Conservation (phyloP, 2,888 invertebrate genomes). For the Dasysyrphus tricinctus region DNA sequence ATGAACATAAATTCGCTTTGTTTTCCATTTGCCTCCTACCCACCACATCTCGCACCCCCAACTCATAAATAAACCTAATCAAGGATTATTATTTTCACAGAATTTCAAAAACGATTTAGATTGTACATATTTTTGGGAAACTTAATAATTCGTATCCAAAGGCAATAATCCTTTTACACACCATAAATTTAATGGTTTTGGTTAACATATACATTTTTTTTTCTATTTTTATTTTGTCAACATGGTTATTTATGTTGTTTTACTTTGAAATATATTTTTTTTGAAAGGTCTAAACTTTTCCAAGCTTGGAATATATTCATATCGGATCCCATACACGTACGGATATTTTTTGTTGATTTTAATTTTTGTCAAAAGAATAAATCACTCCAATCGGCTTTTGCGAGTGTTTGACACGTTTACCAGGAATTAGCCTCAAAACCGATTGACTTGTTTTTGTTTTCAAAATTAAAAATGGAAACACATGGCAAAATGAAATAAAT, state of each 20-base stretch:
- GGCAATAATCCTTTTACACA: slow-evolving; percentile 73
- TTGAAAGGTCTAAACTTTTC: background rate
- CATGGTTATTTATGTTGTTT: slow-evolving; percentile 21
- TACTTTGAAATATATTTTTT: background rate
- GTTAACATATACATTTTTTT: slow-evolving; percentile 37
- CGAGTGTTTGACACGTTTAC: slow-evolving; percentile 34
- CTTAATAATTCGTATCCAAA: slow-evolving; percentile 71
- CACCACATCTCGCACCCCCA: background rate
- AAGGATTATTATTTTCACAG: slow-evolving; percentile 71
- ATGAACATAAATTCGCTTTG: slow-evolving; percentile 37
- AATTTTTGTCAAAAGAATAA: slow-evolving; percentile 50
- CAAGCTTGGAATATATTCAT: background rate
- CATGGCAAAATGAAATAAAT: slow-evolving; percentile 39
- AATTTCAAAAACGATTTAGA: slow-evolving; percentile 70
- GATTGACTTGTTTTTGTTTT: slow-evolving; percentile 16
- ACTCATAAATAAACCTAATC: slow-evolving; percentile 71
- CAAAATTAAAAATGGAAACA: background rate
- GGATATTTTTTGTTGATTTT: background rate
- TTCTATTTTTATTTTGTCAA: background rate
- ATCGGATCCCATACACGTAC: background rate
- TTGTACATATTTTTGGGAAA: slow-evolving; percentile 57
- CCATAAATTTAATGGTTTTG: slow-evolving; percentile 73
- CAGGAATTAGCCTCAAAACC: slow-evolving; percentile 30
- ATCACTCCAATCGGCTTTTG: slow-evolving; percentile 63
- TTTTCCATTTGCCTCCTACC: background rate